Conservation (phyloP, 2,888 invertebrate species). For the Cantharis lateralis region DNA sequence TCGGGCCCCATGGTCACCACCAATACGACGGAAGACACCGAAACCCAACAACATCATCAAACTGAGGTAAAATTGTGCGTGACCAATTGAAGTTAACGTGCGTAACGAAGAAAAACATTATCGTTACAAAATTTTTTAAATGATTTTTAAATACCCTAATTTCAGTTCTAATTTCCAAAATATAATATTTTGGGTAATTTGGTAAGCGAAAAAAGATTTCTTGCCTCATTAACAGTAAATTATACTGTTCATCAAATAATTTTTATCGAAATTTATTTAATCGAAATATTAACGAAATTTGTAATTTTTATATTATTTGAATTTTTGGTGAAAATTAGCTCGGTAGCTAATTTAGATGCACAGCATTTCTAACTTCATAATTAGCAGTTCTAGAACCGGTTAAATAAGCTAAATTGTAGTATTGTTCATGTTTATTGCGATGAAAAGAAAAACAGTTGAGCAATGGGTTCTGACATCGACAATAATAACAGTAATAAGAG, state of each 20-base stretch:
- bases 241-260: too few relatives aligned
- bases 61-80: slow-evolving; percentile 66
- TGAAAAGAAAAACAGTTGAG: background rate
- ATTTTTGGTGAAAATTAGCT: background rate
- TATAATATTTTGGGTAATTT: too few relatives aligned
- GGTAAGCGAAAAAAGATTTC: too few relatives aligned
- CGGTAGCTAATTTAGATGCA: background rate
- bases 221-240: too few relatives aligned
- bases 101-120: background rate
- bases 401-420: background rate
- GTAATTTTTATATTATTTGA: background rate
- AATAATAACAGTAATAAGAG: too few relatives aligned
- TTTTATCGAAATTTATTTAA: too few relatives aligned
- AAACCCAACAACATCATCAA: slow-evolving; percentile 86
- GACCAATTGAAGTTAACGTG: background rate
- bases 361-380: background rate
- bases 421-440: background rate
- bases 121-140: background rate
- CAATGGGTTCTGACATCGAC: too few relatives aligned
- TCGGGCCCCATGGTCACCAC: slow-evolving; percentile 90
- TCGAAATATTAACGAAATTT: too few relatives aligned
- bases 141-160: background rate
- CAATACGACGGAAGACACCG: slow-evolving; percentile 88
- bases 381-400: background rate
- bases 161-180: background rate